Base-by-base conservation (phyloP, 2,888 invertebrate species). In the Hoplodrina ambigua region DNA sequence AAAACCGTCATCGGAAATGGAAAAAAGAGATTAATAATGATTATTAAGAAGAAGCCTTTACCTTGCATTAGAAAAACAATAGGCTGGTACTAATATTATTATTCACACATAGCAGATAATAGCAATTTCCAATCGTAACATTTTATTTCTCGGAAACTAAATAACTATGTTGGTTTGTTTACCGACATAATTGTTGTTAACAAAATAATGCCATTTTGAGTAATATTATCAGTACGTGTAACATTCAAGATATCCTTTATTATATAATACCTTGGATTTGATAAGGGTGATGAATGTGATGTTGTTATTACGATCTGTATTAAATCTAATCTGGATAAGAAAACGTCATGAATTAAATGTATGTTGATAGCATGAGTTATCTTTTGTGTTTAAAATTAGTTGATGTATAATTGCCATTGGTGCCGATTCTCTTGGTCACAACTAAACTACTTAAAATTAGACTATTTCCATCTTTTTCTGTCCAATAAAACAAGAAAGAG, bases 171-270 rank as follows among this genome's bases (percentile, higher is more conserved):
- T 2, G 2, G 25, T 46, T 17, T 46, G 46, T 17, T 46, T 46
- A 46, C 17, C 17, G 5, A 46, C 4, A 17, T 17, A 46, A 46
- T 46, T 4, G 11, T 10, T 19, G 4, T 3, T 44, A n/a, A 33
- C 15, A 52, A 53, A 53, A 53, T 44, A 49, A 37, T n/a, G 20
- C 37, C 11, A 6, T 25, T 11, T 20, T 33, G 11, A 30, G 13
- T 57, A 13, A 13, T 41, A 17, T 55, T 30, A 55, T 49, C 13
- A 20, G 19, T n/a, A 58, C n/a, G 15, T 54, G 66, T 25, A 13
- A 33, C 7, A 25, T 19, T 41, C 37, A 54, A 53, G 19, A 64
- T 64, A 64, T 64, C 13, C 17, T 30, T 68, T 37, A 41, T 69
- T 30, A 50, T 15, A 46, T 67, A 50, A 50, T 67, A 7, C 13